Conservation (phyloP, 2,888 invertebrate genomes). For the Drosophila mercatorum region DNA sequence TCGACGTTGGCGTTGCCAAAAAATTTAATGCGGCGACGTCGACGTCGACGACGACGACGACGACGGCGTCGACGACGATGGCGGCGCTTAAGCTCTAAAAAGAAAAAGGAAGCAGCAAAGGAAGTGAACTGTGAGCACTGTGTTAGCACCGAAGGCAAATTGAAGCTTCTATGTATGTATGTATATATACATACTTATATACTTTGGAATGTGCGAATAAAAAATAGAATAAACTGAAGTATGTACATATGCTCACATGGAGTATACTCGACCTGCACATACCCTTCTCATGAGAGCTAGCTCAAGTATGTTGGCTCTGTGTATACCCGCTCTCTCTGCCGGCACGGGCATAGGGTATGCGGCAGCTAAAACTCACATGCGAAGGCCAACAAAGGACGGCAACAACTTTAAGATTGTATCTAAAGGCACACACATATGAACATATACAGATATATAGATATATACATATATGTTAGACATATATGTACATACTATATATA, state of each 20-base stretch:
- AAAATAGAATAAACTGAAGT: conserved; percentile 1
- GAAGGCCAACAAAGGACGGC: not conserved
- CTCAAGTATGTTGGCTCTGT: not conserved
- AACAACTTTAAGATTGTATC: conserved; percentile 12
- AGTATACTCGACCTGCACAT: not conserved
- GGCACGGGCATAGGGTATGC: not conserved
- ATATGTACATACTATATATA: not conserved
- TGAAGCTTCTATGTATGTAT: conserved; percentile 14
- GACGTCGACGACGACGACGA: conserved; percentile 29
- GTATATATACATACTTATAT: not conserved
- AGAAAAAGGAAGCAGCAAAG: conserved; percentile 79
- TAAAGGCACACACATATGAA: not conserved
- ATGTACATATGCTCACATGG: not conserved
- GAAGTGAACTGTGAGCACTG: conserved; percentile 66
- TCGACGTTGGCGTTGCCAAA: conserved; percentile 66
- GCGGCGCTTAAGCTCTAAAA: conserved; percentile 72
- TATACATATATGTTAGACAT: not conserved
- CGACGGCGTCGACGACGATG: conserved; percentile 37
- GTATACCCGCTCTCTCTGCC: not conserved
- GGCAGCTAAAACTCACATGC: not conserved
- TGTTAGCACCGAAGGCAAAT: conserved; percentile 40
- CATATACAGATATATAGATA: not conserved
- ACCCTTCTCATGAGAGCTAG: not conserved
- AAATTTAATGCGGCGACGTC: conserved; percentile 45
- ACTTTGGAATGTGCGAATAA: conserved; percentile 2